Percentiles rank a stretch among this genome's conserved stretches.
Conservation (phyloP, 2,113 vertebrate species). For the Marcusenius ussheri region DNA sequence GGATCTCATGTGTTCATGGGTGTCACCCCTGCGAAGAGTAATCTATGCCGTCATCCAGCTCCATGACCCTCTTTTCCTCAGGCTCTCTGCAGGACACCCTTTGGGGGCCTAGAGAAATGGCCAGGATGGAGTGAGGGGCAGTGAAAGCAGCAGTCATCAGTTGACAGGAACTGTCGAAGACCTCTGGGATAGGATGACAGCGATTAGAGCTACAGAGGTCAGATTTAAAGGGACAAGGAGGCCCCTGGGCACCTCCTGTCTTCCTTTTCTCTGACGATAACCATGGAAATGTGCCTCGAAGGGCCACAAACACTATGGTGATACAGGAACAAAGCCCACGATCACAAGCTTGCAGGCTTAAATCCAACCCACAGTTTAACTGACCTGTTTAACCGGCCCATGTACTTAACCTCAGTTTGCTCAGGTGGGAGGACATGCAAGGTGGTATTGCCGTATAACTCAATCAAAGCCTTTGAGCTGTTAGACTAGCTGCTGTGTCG, state of each 20-base stretch:
- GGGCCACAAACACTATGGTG: neutral
- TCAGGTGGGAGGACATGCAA: neutral
- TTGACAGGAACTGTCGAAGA: neutral
- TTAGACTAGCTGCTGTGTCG: neutral
- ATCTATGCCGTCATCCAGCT: neutral
- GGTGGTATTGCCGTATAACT: neutral
- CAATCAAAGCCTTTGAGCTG: neutral
- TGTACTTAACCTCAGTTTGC: neutral
- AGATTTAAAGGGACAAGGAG: neutral
- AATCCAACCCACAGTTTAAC: neutral
- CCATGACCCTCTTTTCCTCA: neutral
- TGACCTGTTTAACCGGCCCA: neutral
- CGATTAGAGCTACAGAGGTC: neutral
- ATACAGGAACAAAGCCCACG: neutral
- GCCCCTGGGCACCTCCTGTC: neutral
- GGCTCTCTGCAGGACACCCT: neutral
- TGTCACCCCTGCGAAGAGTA: neutral
- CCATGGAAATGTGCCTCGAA: neutral
- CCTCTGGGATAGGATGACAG: neutral
- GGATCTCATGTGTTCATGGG: neutral
- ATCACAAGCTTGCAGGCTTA: neutral
- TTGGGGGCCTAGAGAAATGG: neutral
- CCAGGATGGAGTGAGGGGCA: neutral
- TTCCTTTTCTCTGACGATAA: neutral
- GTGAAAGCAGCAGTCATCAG: neutral